Conservation (phyloP, 2,113 vertebrate species). For the Silurus glanis region DNA sequence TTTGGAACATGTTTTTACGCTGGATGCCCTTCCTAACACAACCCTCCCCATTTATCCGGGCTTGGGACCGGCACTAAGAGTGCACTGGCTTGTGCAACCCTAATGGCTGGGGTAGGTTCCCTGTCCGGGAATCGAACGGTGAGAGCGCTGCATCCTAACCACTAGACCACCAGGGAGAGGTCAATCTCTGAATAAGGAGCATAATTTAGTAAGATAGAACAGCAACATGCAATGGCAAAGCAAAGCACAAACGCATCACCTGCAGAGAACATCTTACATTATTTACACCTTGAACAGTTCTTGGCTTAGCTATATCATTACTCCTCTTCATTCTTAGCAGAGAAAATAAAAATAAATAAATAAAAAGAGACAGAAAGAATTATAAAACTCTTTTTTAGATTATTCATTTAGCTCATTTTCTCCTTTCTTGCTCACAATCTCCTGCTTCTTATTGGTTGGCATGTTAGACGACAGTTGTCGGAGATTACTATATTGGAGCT, state of each 20-base stretch:
- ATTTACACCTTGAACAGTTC: constrained; percentile 41
- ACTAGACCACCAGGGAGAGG: too few relatives aligned
- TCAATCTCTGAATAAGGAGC: constrained; percentile 39
- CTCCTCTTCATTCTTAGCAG: constrained; percentile 7
- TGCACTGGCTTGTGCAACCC: too few relatives aligned
- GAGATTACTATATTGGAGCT: not conserved
- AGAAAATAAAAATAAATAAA: not conserved
- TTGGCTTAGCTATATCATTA: constrained; percentile 46
- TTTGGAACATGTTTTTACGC: too few relatives aligned
- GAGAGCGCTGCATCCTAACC: too few relatives aligned
- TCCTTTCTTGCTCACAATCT: not conserved
- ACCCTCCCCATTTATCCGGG: too few relatives aligned
- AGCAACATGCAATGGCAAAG: constrained; percentile 35
- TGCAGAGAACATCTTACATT: constrained; percentile 42
- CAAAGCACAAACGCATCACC: constrained; percentile 39
- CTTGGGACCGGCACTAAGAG: too few relatives aligned
- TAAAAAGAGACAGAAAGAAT: not conserved
- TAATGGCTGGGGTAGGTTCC: too few relatives aligned
- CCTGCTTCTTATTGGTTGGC: not conserved
- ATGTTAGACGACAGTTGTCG: not conserved
- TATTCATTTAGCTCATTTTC: constrained; percentile 1
- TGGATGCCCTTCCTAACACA: too few relatives aligned
- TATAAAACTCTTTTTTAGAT: not conserved
- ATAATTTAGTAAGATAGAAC: constrained; percentile 41
- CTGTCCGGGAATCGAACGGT: too few relatives aligned